A percentile compares a stretch with the other conserved stretches of the same genome.
These are phyloP conservation scores for Scolopax bukidnonensis DNA, from an alignment of 2,797 vertebrate genomes.

Conservation along the genomic window DNA sequence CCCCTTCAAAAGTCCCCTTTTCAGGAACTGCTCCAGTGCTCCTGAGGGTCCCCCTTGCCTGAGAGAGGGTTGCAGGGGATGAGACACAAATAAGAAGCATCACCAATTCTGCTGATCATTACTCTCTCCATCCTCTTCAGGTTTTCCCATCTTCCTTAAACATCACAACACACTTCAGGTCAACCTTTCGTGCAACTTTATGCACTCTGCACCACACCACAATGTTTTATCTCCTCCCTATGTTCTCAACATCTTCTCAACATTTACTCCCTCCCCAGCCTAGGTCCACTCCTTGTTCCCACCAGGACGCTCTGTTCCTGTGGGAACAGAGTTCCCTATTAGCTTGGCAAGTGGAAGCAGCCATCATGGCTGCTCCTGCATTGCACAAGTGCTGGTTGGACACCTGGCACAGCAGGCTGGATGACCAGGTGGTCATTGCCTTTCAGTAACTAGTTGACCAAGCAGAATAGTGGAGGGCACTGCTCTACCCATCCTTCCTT, in stretches of 20 bases:
- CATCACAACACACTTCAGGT: neutral
- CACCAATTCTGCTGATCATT: neutral
- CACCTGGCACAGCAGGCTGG: neutral
- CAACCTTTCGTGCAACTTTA: neutral
- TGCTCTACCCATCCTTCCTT: neutral
- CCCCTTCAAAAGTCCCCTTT: neutral
- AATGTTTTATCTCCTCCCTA: neutral
- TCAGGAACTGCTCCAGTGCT: neutral
- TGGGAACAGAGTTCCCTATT: accelerated
- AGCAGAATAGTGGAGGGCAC: neutral
- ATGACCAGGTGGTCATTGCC: neutral
- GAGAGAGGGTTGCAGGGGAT: neutral
- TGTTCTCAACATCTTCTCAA: neutral
- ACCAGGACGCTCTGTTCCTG: neutral
- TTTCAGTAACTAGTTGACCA: neutral
- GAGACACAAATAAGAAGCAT: neutral
- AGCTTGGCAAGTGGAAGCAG: neutral
- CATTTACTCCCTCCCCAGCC: neutral
- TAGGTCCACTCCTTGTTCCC: neutral
- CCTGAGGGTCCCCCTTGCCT: neutral
- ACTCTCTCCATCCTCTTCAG: neutral
- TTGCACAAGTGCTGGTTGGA: neutral
- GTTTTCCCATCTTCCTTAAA: neutral
- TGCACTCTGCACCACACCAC: no score
- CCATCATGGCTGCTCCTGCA: neutral